Evolutionary conservation across 2,888 invertebrate genomes (phyloP).

Genomic region (Phortica magna): DNA sequence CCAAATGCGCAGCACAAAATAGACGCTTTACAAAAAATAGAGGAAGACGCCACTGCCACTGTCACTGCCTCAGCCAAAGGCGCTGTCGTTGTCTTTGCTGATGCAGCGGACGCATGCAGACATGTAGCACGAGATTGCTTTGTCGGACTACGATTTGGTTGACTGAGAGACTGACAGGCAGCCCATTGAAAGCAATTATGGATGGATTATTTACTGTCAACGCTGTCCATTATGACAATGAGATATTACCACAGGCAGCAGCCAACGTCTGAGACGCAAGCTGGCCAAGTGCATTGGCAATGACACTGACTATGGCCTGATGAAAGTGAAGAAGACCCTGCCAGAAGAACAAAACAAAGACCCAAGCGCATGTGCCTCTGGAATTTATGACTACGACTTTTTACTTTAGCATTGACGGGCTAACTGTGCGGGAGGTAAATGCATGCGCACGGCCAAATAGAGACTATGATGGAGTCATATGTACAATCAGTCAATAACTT

Average conservation of each 20-base stretch:
- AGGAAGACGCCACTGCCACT: background rate
- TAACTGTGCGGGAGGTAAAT: background rate
- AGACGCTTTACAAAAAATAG: slow-evolving; percentile 23
- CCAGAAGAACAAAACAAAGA: background rate
- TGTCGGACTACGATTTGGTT: background rate
- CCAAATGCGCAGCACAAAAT: background rate
- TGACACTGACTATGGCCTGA: slow-evolving; percentile 55
- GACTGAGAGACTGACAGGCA: slow-evolving; percentile 25
- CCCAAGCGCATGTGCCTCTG: background rate
- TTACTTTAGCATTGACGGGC: background rate
- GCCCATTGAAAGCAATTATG: slow-evolving; percentile 65
- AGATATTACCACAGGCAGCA: slow-evolving; percentile 61
- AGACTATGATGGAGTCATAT: background rate
- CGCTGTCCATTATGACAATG: slow-evolving; percentile 70
- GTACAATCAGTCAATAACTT: too few relatives aligned
- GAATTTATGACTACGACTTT: slow-evolving; percentile 29
- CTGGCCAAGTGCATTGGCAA: slow-evolving; percentile 43
- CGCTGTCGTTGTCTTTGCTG: too few relatives aligned
- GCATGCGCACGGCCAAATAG: background rate
- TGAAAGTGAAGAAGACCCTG: background rate
- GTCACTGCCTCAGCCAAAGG: background rate
- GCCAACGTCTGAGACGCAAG: slow-evolving; percentile 34
- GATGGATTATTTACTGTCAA: slow-evolving; percentile 73
- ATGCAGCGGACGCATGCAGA: slow-evolving; percentile 13
- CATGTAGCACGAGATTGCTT: slow-evolving; percentile 22